Evolutionary conservation across 1,140 invertebrate species (phyloP).

Genomic region (Platyscapa corneri): DNA sequence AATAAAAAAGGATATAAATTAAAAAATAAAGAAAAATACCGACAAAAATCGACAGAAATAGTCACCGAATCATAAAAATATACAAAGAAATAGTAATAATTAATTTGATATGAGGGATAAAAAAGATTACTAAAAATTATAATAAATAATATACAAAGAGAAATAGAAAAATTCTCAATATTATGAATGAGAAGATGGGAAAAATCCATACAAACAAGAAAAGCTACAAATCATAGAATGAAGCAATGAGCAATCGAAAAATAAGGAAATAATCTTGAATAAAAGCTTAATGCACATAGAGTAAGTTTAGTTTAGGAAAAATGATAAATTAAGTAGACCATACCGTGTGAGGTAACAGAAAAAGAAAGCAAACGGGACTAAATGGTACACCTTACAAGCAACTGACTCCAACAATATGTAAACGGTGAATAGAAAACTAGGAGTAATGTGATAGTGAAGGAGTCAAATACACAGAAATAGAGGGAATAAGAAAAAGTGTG

Average conservation of each 20-base stretch:
- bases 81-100: no score
- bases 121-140: not conserved
- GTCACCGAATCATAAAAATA: no score
- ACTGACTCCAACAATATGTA: not conserved
- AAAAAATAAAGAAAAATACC: no score
- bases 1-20: not conserved
- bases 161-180: no score
- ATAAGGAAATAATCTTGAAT: not conserved
- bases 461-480: not conserved
- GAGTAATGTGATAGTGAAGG: constrained; percentile 39
- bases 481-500: constrained; percentile 39
- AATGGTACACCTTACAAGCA: not conserved
- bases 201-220: not conserved
- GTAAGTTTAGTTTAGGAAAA: not conserved
- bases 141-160: no score
- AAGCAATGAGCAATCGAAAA: not conserved
- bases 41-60: no score
- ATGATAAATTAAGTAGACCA: constrained; percentile 11
- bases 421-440: not conserved
- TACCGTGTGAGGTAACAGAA: not conserved
- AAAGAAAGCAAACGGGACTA: constrained; percentile 36
- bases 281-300: not conserved
- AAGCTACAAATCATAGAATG: no score
- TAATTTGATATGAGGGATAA: not conserved
- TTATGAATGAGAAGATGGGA: not conserved